Base-by-base conservation (phyloP, 2,888 invertebrate species). In the Mesopsocus fuscifrons region DNA sequence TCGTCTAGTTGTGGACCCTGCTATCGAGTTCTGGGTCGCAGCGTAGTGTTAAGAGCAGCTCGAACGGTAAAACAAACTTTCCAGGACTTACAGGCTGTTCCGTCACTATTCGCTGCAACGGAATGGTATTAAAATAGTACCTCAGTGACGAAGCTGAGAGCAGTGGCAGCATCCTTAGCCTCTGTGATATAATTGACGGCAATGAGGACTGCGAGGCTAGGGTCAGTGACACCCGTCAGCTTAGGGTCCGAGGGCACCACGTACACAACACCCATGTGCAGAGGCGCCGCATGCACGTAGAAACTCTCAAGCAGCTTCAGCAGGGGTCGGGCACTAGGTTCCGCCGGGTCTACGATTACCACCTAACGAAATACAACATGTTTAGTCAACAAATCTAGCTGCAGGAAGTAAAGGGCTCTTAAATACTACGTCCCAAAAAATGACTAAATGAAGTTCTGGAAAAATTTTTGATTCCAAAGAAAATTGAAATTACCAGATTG, bases 131-230 rank as follows among this genome's bases (percentile, higher is more conserved):
- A n/a, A n/a, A n/a, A n/a, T n/a, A n/a, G n/a, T 26, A 88, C 82
- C 62, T 87, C 84, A 20, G 81, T 80, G 16, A 97, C 65, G 59
- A 94, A 92, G 48, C 78, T 74, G 26, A 91, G 67, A 0, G 88
- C 94, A 42, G 78, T 71, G 43, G 74, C 68, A 1, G 78, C 66
- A 55, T 77, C 77, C 54, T 77, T 77, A 49, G 75, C 74, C 56
- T 83, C 81, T 1, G 75, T 70, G 9, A 94, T 72, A 59, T 84
- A 95, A 62, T 95, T 92, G 61, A 81, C 94, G 1, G 89, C 85
- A 52, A 87, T 81, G 8, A 84, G 68, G 46, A 92, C 65, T 16
- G 92, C 89, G 2, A 87, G 74, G 22, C 83, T 79, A 1, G 85
- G 71, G 57, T 79, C 75, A 2, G 68, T 66, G n/a, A 68, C 58